Base-by-base conservation (phyloP, 1,140 invertebrate species). In the Lepidostoma basale region DNA sequence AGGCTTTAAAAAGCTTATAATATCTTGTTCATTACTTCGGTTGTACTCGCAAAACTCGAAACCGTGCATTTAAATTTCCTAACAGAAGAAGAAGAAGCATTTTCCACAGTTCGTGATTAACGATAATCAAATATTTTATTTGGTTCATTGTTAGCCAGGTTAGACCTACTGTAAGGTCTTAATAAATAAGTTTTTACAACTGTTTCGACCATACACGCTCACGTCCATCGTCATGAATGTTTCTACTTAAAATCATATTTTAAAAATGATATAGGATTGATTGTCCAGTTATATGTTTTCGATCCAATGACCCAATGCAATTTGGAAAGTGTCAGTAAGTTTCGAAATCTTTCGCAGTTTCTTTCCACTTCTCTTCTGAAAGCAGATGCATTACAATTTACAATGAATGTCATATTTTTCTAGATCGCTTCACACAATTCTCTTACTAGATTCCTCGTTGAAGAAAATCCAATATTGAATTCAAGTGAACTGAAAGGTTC, bases 231-330 rank as follows among this genome's bases (percentile, higher is more conserved):
- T 74, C 5, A 76, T 73, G 77, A 81, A 69, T 77, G 77, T 44
- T 70, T 74, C 3, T 75, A 67, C 70, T 84, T 84, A 73, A 83
- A 85, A 73, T 83, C 82, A 66, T 75, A 83, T n/a, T n/a, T n/a
- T 73, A 75, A 83, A 16, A 60, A 25, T 8, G 77, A 79, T 18
- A 80, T 81, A 28, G 65, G 60, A 39, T 77, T 69, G 39, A 63
- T 30, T 54, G 74, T 74, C 14, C 62, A 69, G 18, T 54, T 30
- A 76, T 64, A 60, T 76, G 76, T 63, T 77, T 78, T 22, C 76
- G 76, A 74, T 79, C 76, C 9, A 83, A 72, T 30, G 77, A 75
- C 10, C 78, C 76, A 26, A 80, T 59, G 58, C 75, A 79, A 63
- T 79, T 71, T 1, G 76, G 78, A 69, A 81, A 80, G 45, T 77